Evolutionary conservation across 2,888 invertebrate species (phyloP), one percentile per base, ranked within the genome.

Genomic region (Dynastes tityus): DNA sequence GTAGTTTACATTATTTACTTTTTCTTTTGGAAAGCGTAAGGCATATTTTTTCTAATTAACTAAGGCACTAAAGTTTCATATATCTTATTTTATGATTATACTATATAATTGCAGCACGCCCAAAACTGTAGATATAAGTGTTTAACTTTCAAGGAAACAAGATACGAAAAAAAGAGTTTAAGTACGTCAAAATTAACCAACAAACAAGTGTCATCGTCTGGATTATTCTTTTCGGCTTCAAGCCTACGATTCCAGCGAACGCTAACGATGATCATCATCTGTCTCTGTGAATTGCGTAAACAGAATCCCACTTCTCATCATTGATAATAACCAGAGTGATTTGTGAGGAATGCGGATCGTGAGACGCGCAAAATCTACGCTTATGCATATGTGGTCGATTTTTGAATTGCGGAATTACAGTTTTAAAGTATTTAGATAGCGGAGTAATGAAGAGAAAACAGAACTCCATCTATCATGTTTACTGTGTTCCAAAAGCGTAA

Each of bases 261-360:
- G 61, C 55, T 61, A 61, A 5, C 11, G 11, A 45, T 11, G 45
- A 45, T 45, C 11, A 74, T 63, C 73, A 74, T 74, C 61, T 74
- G 73, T 74, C 63, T 29, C 13, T 45, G 55, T 63, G 27, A 63
- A 74, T 74, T 74, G 45, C 73, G 73, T 74, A 74, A 74, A 74
- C 73, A 74, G 61, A 74, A 74, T 74, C 61, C 73, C 73, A 74
- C 45, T 61, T 27, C 63, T 29, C 61, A 49, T 5, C 45, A 61
- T n/a, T 74, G 73, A 74, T 74, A 40, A 74, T 74, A 74, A 74
- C 61, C 73, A 74, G 73, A 74, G 58, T 61, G 73, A 74, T 74
- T 74, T 74, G 61, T 74, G 40, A 45, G 61, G 61, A 61, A 74
- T 74, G 61, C 61, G 61, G 58, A 27, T 51, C 40, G 65, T 32